Conservation (phyloP, 2,113 vertebrate genomes). For the Haemorhous mexicanus region DNA sequence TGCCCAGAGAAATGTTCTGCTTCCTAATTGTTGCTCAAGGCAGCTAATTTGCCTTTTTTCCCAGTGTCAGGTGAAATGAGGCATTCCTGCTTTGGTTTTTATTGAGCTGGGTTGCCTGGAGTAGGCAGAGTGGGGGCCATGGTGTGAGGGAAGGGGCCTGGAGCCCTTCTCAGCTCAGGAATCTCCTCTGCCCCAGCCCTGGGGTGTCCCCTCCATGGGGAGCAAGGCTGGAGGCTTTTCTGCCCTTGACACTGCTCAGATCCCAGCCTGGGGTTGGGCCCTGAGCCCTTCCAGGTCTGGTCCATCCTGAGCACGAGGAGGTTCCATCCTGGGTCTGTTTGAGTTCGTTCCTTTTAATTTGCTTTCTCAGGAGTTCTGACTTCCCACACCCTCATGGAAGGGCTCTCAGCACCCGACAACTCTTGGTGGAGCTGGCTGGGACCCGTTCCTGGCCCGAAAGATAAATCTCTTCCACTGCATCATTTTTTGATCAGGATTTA, state of each 20-base stretch:
- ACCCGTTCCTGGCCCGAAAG: not conserved
- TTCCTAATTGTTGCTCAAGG: slow-evolving; percentile 38
- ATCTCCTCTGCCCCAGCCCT: not conserved
- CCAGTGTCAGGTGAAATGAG: not conserved
- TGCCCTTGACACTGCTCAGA: not conserved
- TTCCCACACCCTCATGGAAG: not conserved
- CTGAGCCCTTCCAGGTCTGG: rapidly evolving
- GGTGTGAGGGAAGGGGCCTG: not conserved
- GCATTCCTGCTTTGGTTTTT: not conserved
- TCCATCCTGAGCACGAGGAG: not conserved
- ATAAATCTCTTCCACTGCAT: not conserved
- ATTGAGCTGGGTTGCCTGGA: not conserved
- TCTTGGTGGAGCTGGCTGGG: not conserved
- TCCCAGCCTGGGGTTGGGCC: not conserved
- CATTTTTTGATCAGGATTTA: not conserved
- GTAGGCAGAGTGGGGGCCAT: not conserved
- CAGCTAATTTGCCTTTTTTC: slow-evolving; percentile 32
- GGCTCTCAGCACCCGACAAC: rapidly evolving
- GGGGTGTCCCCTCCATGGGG: not conserved
- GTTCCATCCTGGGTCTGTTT: not conserved
- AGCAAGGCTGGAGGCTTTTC: not conserved
- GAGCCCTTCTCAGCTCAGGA: not conserved
- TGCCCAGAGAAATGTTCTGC: slow-evolving; percentile 36
- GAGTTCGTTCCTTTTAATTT: not conserved
- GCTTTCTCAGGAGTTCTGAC: not conserved